These are phyloP conservation scores for Cottus gobio DNA, from an alignment of 2,113 vertebrate species.

Conservation along the genomic window DNA sequence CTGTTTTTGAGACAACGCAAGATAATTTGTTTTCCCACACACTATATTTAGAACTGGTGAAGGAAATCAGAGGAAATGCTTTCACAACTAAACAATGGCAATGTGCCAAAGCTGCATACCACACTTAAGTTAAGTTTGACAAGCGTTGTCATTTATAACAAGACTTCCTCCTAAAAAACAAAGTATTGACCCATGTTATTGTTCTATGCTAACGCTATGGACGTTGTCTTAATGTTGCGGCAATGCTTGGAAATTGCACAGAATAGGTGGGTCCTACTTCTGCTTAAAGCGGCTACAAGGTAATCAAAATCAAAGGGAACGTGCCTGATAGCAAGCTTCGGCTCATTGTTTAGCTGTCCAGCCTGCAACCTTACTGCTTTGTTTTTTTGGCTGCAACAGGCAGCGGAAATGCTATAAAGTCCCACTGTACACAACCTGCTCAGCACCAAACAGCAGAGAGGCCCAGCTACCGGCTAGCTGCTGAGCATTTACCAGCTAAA, in stretches of 20 bases:
- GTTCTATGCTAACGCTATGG: not conserved
- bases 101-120: constrained; percentile 4
- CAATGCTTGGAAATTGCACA: not conserved
- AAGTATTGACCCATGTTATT: not conserved
- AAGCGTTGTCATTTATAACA: not conserved
- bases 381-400: not conserved
- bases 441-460: not conserved
- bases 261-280: not conserved
- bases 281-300: not conserved
- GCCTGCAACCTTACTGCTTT: not conserved
- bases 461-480: too few relatives aligned
- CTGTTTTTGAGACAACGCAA: constrained; percentile 1
- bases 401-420: not conserved
- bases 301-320: not conserved
- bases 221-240: not conserved
- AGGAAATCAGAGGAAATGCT: constrained; percentile 43
- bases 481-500: not conserved
- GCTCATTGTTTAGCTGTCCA: not conserved
- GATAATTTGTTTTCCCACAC: not conserved
- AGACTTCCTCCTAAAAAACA: not conserved
- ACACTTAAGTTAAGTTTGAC: not conserved
- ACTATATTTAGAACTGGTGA: constrained; percentile 39
- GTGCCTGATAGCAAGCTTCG: too few relatives aligned
- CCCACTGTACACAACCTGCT: not conserved
- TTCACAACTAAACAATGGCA: constrained; percentile 29